Conservation (phyloP, 1,140 invertebrate species). For the Amyelois transitella region DNA sequence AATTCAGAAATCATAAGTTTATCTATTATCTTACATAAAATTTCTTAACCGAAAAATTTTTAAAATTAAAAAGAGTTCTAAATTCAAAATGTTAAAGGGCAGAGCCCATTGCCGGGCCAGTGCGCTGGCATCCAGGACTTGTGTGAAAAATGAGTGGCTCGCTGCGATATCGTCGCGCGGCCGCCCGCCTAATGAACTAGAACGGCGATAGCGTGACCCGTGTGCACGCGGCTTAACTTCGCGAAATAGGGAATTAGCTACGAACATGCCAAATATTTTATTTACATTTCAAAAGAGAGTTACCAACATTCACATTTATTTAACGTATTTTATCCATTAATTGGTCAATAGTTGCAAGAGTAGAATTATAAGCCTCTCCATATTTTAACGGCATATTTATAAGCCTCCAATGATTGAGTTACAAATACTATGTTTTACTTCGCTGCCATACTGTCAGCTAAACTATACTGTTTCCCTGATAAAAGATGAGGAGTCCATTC, state of each 20-base stretch:
- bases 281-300: background rate
- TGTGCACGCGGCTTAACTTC: slow-evolving; percentile 23
- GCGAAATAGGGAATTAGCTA: background rate
- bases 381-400: too few species aligned
- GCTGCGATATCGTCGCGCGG: slow-evolving; percentile 33
- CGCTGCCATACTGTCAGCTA: too few species aligned
- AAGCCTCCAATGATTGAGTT: too few species aligned
- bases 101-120: background rate
- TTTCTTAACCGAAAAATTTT: background rate
- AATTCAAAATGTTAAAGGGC: background rate
- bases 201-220: slow-evolving; percentile 48
- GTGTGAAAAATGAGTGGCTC: slow-evolving; percentile 49
- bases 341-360: too few species aligned
- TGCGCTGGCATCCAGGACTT: slow-evolving; percentile 8
- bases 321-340: too few species aligned
- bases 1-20: background rate
- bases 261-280: background rate
- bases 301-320: too few species aligned
- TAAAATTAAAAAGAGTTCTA: background rate
- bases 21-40: background rate
- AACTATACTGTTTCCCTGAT: too few species aligned
- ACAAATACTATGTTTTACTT: too few species aligned
- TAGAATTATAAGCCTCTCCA: too few species aligned
- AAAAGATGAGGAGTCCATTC: too few species aligned
- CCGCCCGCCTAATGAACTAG: slow-evolving; percentile 56